Base-by-base conservation (phyloP, 1,140 invertebrate genomes). In the Andricus grossulariae region DNA sequence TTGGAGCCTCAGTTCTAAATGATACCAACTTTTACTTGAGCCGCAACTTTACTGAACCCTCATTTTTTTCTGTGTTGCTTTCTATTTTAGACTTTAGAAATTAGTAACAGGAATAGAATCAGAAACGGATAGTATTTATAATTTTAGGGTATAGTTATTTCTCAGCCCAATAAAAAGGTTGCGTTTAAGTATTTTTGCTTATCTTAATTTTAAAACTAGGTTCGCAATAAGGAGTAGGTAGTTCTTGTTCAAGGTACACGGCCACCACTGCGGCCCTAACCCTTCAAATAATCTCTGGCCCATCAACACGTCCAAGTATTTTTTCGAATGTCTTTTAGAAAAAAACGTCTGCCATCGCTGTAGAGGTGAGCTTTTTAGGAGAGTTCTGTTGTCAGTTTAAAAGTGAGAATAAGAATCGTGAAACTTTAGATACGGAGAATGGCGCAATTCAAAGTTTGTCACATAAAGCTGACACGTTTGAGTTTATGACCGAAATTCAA, bases 281-380 rank as follows among this genome's bases (percentile, higher is more conserved):
- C 57, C 25, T 66, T 66, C 60, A 66, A 66, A 45, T 66, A 45
- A 66, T 45, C 60, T 32, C 15, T 66, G 60, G 32, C 60, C 60
- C n/a, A 66, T 39, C 13, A 66, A 66, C 60, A 39, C 60, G 32
- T 66, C 60, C 60, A 45, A 32, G 10, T 12, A 39, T 39, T 66
- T 39, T 66, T 13, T n/a, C 5, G n/a, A 66, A 16, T 39, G 32
- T 66, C 60, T 25, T 66, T 45, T 45, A 0, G 4, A 39, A 66
- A 66, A 66, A 66, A 66, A 39, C 6, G 39, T 66, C 39, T 66
- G 16, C 60, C n/a, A 39, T 66, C 32, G 10, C 15, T 5, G 10
- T 15, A 66, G 25, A 39, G 13, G 16, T 16, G 32, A 39, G 16
- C 60, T 66, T 66, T 66, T 66, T 45, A 66, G n/a, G 25, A 66